phyloP scores from a whole-genome alignment of 1,140 invertebrate genomes.

The Halyomorpha halys region DNA sequence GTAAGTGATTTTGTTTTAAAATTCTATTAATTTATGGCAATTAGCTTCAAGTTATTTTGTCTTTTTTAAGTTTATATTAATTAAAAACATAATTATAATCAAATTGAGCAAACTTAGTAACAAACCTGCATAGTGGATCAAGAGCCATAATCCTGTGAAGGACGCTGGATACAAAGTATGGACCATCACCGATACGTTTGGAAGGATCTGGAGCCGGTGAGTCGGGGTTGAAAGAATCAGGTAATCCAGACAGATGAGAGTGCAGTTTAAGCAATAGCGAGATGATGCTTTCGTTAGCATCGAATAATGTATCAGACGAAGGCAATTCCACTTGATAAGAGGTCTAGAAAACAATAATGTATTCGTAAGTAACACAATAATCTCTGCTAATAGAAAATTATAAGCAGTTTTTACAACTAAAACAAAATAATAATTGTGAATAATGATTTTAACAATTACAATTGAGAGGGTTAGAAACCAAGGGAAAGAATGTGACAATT shows the following conservation, averaged over 20 bases:
- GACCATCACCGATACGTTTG: constrained; percentile 72
- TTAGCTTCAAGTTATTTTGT: too few relatives aligned
- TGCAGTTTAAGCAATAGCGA: constrained; percentile 86
- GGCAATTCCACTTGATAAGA: constrained; percentile 25
- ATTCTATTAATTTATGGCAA: too few relatives aligned
- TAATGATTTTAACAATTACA: too few relatives aligned
- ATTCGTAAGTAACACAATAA: too few relatives aligned
- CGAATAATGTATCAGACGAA: constrained; percentile 25
- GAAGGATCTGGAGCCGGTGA: constrained; percentile 39
- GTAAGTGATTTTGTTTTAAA: too few relatives aligned
- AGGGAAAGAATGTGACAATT: too few relatives aligned
- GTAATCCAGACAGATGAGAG: constrained; percentile 71
- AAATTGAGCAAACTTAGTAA: not conserved
- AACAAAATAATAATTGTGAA: too few relatives aligned
- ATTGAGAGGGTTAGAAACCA: too few relatives aligned
- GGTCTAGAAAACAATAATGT: not conserved
- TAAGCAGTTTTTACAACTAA: too few relatives aligned
- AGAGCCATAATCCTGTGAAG: constrained; percentile 58
- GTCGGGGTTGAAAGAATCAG: constrained; percentile 64
- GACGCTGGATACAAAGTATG: constrained; percentile 71
- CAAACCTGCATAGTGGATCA: constrained; percentile 49
- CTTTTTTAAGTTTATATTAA: too few relatives aligned
- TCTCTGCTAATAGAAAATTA: too few relatives aligned
- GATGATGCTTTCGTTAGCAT: constrained; percentile 81
- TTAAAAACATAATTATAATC: too few relatives aligned